Evolutionary conservation across 2,888 invertebrate species (phyloP), one percentile per base, ranked within the genome.

Genomic region (Caenorhabditis sinica): DNA sequence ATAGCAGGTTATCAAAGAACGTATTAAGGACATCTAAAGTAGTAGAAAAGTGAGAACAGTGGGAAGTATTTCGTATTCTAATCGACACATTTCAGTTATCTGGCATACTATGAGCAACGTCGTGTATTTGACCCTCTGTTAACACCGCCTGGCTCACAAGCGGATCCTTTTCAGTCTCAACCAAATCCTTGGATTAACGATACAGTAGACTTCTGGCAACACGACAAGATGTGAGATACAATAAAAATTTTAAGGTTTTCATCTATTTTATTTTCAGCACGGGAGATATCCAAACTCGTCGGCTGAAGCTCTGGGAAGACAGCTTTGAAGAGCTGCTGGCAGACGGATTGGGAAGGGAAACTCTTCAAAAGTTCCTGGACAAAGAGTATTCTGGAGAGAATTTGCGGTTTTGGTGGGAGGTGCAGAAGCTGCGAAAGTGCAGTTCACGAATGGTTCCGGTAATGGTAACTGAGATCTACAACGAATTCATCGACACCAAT

Each of bases 311-410:
- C 91, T 99, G 99, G 99, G 97, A 96, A 20, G 98, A 99, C 94
- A 96, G 96, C 90, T 95, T 99, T 76, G 96, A 97, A 87, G 99
- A 99, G 93, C 94, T 99, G 75, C 94, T 99, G 9, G 86, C 96
- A 89, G 99, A 99, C 94, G 95, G 96, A n/a, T 95, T 97, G 17
- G 99, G 99, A 2, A 95, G 96, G 88, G 98, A 99, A 74, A 98
- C 98, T 94, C 98, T 99, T 94, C 96, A 96, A 86, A 95, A 95
- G 93, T 99, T 99, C 94, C 95, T 99, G 65, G 96, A 96, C 93
- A 99, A 98, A 93, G 98, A 99, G 94, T 99, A 98, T 94, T 97
- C 97, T 92, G 97, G 97, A 63, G 99, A 99, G 95, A 99, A 99
- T 94, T 95, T 99, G 91, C 97, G 97, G 97, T 97, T 92, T 75